Base-by-base conservation (phyloP, 2,113 vertebrate species). In the Salvelinus sp. region DNA sequence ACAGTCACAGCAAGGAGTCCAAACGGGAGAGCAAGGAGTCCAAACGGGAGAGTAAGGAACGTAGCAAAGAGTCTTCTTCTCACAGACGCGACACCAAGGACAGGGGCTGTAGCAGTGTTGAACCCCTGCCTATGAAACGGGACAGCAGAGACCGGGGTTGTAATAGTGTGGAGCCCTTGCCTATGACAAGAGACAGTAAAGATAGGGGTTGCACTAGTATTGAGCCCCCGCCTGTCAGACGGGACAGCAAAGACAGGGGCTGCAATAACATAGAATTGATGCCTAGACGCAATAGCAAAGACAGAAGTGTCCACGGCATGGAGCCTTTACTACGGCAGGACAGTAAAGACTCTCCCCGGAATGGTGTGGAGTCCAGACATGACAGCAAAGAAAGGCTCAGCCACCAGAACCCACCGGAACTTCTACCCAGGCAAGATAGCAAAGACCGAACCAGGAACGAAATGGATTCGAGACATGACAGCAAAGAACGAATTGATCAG, bases 51-150 rank as follows among this genome's bases (percentile, higher is more conserved):
- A 82, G 77, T 66, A 80, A 80, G 69, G 30, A 86, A 27, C 66
- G 73, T 69, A 90, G 91, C 83, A 92, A 89, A 72, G 89, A 93
- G 70, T 91, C 90, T 18, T 92, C 91, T 27, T 91, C 87, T 27
- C 69, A 60, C 80, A 85, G 47, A 60, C 68, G 7, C 25, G 68
- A 90, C 67, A 83, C 85, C 72, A 90, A 79, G 76, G 88, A 90
- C 10, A 65, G 84, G 76, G 87, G 88, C 5, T 73, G 79, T 77
- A 85, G 76, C 73, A 83, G 79, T 76, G 79, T 64, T 0, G 92
- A 94, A 54, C 81, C 79, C 27, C 73, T 87, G 23, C 64, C 84
- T 3, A 83, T 87, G 67, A 84, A 85, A 70, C 86, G 83, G 10
- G 91, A 92, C 84, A 92, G 89, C 60, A 93, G 89, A 85, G 93